A percentile compares a stretch with the other conserved stretches of the same genome.
These are phyloP conservation scores for Cheilosia urbana DNA, from an alignment of 2,888 invertebrate genomes.

Conservation along the genomic window DNA sequence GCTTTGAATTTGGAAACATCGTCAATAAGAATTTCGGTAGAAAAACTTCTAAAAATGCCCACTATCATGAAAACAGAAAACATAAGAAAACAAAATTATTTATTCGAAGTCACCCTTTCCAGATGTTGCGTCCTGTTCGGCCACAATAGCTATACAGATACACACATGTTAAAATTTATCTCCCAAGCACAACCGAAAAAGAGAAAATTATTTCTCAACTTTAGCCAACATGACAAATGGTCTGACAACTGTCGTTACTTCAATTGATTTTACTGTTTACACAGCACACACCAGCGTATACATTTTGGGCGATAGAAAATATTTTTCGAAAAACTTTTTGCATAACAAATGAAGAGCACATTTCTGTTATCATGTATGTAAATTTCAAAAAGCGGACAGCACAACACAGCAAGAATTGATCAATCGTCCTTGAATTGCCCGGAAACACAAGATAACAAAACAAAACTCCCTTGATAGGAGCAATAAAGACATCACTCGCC, in stretches of 20 bases:
- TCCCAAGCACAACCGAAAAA: not conserved
- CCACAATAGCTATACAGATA: not conserved
- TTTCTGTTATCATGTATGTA: slow-evolving; percentile 33
- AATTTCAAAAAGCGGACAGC: not conserved
- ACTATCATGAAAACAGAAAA: too few relatives aligned
- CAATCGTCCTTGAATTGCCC: not conserved
- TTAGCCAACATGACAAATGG: slow-evolving; percentile 2
- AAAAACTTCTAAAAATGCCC: too few relatives aligned
- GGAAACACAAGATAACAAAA: slow-evolving; percentile 8
- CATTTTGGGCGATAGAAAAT: not conserved
- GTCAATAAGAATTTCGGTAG: too few relatives aligned
- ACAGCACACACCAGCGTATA: not conserved
- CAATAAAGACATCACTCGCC: slow-evolving; percentile 31
- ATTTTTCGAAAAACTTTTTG: slow-evolving; percentile 27
- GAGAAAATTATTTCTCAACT: not conserved
- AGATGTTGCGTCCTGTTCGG: too few relatives aligned
- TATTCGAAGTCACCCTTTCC: too few relatives aligned
- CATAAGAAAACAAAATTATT: too few relatives aligned
- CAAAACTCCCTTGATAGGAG: slow-evolving; percentile 2
- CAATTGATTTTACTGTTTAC: slow-evolving; percentile 7
- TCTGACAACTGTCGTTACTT: not conserved
- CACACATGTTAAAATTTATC: not conserved
- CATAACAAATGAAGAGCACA: slow-evolving; percentile 50
- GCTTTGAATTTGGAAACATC: too few relatives aligned
- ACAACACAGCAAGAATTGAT: not conserved